Percentiles rank a stretch among this genome's conserved stretches.
These are phyloP conservation scores for Hyposoter dolosus DNA, from an alignment of 2,888 invertebrate species.

Conservation along the genomic window DNA sequence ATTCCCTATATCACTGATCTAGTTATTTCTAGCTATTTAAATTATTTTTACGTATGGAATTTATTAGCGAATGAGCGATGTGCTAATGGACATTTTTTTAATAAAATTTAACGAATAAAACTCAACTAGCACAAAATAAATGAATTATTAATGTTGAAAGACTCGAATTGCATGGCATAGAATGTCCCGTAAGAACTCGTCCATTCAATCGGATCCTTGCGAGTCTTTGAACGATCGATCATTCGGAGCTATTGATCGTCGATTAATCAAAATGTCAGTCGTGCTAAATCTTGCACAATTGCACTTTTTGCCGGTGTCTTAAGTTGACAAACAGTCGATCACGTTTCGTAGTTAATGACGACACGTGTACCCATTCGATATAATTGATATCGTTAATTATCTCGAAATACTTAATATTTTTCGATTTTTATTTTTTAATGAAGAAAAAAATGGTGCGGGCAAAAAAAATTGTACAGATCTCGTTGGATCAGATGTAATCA, in stretches of 20 bases:
- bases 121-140: too few relatives aligned
- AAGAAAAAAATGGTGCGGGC: neutral
- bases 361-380: constrained; percentile 14
- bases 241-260: constrained; percentile 32
- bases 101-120: neutral
- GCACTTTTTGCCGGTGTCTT: neutral
- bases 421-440: constrained; percentile 23
- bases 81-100: neutral
- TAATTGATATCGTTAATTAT: constrained; percentile 36
- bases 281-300: constrained; percentile 30
- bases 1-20: neutral
- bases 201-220: neutral
- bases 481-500: constrained; percentile 52
- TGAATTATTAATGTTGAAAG: neutral
- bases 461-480: constrained; percentile 23
- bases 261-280: constrained; percentile 52
- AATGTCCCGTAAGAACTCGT: constrained; percentile 3
- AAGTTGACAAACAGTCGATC: constrained; percentile 8
- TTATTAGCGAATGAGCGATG: neutral
- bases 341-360: constrained; percentile 4
- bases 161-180: neutral
- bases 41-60: neutral
- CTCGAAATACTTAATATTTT: constrained; percentile 1
- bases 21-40: neutral
- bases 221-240: constrained; percentile 53